Percentiles rank a stretch among this genome's conserved stretches.
Evolutionary conservation across 2,797 vertebrate species (phyloP).

Genomic region (Tapera naevia): DNA sequence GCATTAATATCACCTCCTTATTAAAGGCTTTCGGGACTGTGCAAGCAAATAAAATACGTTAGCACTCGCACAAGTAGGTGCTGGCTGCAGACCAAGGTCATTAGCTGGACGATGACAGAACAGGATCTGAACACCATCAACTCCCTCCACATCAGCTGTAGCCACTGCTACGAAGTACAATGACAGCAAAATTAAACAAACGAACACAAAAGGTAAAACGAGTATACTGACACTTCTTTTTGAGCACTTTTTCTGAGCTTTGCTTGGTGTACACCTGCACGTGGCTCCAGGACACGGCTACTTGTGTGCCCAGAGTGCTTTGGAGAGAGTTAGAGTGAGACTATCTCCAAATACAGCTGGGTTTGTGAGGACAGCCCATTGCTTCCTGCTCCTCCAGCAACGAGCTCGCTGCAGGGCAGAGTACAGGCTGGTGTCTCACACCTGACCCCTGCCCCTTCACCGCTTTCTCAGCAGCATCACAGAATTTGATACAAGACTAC

Average conservation of each 20-base stretch:
- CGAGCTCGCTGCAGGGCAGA: background rate
- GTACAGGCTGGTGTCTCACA: background rate
- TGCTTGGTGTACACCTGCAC: rapidly evolving
- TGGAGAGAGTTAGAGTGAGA: too few relatives aligned
- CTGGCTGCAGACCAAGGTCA: background rate
- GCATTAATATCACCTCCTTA: background rate
- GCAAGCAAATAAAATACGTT: background rate
- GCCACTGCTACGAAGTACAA: background rate
- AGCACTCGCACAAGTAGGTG: rapidly evolving
- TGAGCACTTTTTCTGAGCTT: background rate
- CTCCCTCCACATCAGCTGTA: background rate
- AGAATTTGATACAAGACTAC: too few relatives aligned
- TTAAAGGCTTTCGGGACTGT: background rate
- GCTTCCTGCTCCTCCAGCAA: background rate
- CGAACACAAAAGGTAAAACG: background rate
- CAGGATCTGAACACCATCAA: background rate
- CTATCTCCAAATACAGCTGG: rapidly evolving
- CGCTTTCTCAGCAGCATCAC: background rate
- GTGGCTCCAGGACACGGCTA: background rate
- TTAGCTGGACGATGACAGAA: background rate
- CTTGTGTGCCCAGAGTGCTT: background rate
- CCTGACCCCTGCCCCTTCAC: rapidly evolving
- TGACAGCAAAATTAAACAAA: background rate
- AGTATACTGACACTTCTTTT: background rate
- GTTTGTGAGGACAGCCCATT: background rate